Evolutionary conservation across 2,888 invertebrate species (phyloP), one percentile per base, ranked within the genome.

Genomic region (Eudasyphora cyanicolor): DNA sequence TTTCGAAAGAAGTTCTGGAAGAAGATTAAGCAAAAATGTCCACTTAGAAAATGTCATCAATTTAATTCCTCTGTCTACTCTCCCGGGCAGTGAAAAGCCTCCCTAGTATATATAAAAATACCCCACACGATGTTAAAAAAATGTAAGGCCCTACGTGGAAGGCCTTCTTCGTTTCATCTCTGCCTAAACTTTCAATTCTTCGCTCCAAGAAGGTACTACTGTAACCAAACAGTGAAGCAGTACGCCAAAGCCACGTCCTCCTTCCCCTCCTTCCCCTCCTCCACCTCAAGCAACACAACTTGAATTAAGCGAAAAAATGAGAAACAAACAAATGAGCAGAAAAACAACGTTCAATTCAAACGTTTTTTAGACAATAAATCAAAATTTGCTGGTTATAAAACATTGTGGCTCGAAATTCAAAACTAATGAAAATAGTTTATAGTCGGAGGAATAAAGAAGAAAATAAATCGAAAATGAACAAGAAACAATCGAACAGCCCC

Each of bases 321-420:
- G 35, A 64, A 38, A n/a, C 12, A 54, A 54, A 21, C 8, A 7
- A 6, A 64, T 0, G n/a, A n/a, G 12, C 17, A 64, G 29, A n/a
- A 24, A 38, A 69, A 29, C 54, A 76, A 71, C 49, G 51, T 73
- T 73, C 42, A 73, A 89, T 89, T 88, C 88, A 88, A 89, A 90
- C 87, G 88, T 88, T 89, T 89, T 89, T 89, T 87, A 88, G 88
- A 89, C 87, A 89, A 89, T 89, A 89, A 89, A 89, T 89, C 90
- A 89, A 89, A 90, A 78, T 84, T 76, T 81, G 75, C 78, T 60
- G 67, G 21, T 35, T 62, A 73, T 73, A 79, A 84, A 76, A 73
- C 67, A 73, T 71, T 75, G n/a, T n/a, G 60, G 64, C n/a, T 29
- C 24, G 54, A 79, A 81, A 70, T 38, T 75, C 32, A 49, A 45